Percentiles rank a stretch among this genome's conserved stretches.
These are phyloP conservation scores for Alouatta palliata DNA, from an alignment of 2,113 vertebrate species.

Conservation along the genomic window DNA sequence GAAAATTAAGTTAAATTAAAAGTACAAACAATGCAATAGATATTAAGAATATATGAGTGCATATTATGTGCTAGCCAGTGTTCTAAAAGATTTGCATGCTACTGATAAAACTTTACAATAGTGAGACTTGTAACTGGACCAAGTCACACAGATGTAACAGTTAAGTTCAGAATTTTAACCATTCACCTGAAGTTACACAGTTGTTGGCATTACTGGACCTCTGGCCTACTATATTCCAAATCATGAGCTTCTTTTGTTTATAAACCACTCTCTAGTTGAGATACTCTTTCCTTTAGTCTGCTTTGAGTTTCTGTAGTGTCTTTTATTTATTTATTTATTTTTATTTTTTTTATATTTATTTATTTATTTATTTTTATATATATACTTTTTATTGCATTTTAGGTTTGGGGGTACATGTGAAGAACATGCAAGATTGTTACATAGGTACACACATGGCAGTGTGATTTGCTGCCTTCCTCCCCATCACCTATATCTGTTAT, in stretches of 20 bases:
- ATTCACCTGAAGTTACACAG: not conserved
- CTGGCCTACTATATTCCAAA: not conserved
- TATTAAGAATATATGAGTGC: not conserved
- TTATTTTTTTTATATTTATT: too few relatives aligned
- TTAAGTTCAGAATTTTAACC: not conserved
- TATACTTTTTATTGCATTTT: too few relatives aligned
- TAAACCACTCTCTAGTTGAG: not conserved
- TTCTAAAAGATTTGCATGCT: not conserved
- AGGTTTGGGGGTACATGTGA: too few relatives aligned
- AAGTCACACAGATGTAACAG: not conserved
- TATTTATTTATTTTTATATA: too few relatives aligned
- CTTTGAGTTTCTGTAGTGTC: not conserved
- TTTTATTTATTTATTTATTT: not conserved
- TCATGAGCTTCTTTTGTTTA: not conserved
- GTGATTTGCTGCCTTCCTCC: too few relatives aligned
- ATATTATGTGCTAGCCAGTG: not conserved
- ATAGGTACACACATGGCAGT: too few relatives aligned
- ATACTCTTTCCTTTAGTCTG: not conserved
- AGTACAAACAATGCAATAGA: not conserved
- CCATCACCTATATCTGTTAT: too few relatives aligned
- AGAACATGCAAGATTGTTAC: too few relatives aligned
- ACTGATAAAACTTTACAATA: not conserved
- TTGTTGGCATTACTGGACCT: not conserved
- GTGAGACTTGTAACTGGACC: too few relatives aligned
- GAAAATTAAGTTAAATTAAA: too few relatives aligned